Evolutionary conservation across 2,797 vertebrate species (phyloP), one percentile per base, ranked within the genome.

Genomic region (Lepus townsendii): DNA sequence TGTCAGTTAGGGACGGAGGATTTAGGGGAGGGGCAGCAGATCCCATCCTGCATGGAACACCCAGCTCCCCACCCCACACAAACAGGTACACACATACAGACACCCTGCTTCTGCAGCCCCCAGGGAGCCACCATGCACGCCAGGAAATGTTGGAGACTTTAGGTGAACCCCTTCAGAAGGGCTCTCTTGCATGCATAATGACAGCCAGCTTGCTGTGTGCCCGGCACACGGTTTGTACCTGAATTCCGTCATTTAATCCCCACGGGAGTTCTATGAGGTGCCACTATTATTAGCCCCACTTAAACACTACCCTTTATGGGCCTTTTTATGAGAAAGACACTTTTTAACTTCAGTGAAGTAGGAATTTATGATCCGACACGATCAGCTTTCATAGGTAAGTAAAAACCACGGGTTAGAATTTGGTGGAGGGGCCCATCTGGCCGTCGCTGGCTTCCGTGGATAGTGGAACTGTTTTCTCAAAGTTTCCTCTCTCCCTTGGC

Each of bases 331-430:
- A 84, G 82, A 84, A 90, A 88, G 69, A 30, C 0, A 7, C 16
- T 63, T 60, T 87, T 95, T 79, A 88, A 84, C 90, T 85, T 73
- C n/a, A 10, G 16, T 17, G 71, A 80, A 52, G 79, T 3, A 86
- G 71, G 27, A 52, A 75, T 72, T 76, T 77, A 22, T 85, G 63
- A 35, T 66, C 22, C 57, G 50, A 60, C 65, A 26, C 35, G 65
- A 73, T 26, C 32, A 60, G 3, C 27, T 83, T 71, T 66, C 12
- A 7, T 2, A 78, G 66, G 47, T 24, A 11, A 38, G 62, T 52
- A 16, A 63, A 78, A 79, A 52, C 63, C n/a, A 69, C 85, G 50
- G 42, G 57, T 78, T 32, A 52, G 57, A 42, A 57, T 83, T 20
- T 73, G 78, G 57, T n/a, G 14, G 66, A 71, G 52, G 32, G 54